phyloP scores from a whole-genome alignment of 2,888 invertebrate genomes.

The Caenorhabditis afra region DNA sequence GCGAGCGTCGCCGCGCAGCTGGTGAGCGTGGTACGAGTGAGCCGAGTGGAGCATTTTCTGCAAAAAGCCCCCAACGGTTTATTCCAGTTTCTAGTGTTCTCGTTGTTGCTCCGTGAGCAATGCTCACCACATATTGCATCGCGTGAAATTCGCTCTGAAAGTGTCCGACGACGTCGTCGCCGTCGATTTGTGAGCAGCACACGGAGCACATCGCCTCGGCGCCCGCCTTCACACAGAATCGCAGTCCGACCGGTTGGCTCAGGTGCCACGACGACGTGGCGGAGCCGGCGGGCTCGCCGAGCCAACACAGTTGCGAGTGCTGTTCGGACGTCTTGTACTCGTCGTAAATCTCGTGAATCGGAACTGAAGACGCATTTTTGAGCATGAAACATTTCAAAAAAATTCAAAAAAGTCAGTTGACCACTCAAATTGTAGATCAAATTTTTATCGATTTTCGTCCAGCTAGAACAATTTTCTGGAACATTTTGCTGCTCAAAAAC shows the following conservation, averaged over 20 bases:
- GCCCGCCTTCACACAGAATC: slow-evolving; percentile 23
- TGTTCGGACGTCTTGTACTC: slow-evolving; percentile 13
- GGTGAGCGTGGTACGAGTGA: slow-evolving; percentile 13
- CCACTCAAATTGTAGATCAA: no score
- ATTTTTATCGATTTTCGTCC: no score
- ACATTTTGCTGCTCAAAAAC: no score
- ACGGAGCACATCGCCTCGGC: slow-evolving; percentile 16
- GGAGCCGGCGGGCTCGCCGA: no score
- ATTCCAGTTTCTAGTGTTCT: background rate
- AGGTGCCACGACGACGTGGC: no score
- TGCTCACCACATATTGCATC: slow-evolving; percentile 30
- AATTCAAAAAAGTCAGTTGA: background rate
- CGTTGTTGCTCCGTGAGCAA: background rate
- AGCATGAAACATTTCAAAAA: no score
- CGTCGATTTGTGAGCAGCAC: slow-evolving; percentile 12
- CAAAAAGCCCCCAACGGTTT: background rate
- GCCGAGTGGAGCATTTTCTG: slow-evolving; percentile 18
- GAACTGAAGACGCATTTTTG: slow-evolving; percentile 37
- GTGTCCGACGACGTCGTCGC: slow-evolving; percentile 2
- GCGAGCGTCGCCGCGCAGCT: slow-evolving; percentile 10
- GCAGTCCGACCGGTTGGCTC: slow-evolving; percentile 24
- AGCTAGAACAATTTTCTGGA: no score
- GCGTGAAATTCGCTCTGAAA: slow-evolving; percentile 31
- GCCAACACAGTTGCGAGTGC: slow-evolving; percentile 9
- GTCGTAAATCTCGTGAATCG: slow-evolving; percentile 43